Percentiles rank a stretch among this genome's conserved stretches.
Conservation (phyloP, 2,113 vertebrate genomes). For the Rhagologus leucostigma region DNA sequence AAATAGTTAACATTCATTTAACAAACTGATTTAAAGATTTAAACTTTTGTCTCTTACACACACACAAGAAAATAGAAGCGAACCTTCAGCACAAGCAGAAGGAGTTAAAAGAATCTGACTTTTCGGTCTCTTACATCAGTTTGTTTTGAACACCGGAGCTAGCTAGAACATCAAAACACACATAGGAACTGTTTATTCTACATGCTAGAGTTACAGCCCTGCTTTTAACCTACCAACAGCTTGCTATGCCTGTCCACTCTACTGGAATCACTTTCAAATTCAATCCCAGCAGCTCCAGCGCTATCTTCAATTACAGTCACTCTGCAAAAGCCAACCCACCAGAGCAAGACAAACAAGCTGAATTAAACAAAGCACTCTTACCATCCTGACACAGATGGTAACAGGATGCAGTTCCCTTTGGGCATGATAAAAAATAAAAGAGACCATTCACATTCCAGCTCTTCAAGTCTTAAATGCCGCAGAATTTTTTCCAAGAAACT, state of each 20-base stretch:
- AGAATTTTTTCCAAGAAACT: neutral
- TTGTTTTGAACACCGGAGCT: conserved; percentile 30
- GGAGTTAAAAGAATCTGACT: neutral
- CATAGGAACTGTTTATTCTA: conserved; percentile 10
- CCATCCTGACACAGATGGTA: neutral
- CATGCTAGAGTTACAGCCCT: neutral
- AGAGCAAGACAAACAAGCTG: neutral
- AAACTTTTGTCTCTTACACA: neutral
- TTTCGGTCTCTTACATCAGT: neutral
- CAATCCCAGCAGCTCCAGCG: neutral
- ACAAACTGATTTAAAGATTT: neutral
- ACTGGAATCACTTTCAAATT: neutral
- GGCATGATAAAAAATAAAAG: neutral
- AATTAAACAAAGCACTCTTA: neutral
- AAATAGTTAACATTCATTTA: neutral
- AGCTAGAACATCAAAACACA: conserved; percentile 24
- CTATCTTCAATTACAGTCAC: neutral
- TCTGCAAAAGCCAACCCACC: neutral
- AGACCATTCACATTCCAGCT: neutral
- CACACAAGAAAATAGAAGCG: neutral
- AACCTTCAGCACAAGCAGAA: neutral
- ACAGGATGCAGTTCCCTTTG: neutral
- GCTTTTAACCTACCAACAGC: conserved; percentile 1
- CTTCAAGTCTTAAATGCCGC: neutral
- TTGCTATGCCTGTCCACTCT: neutral